These are phyloP conservation scores for Cryptomyrus ogoouensis DNA, from an alignment of 2,113 vertebrate genomes.

Conservation along the genomic window DNA sequence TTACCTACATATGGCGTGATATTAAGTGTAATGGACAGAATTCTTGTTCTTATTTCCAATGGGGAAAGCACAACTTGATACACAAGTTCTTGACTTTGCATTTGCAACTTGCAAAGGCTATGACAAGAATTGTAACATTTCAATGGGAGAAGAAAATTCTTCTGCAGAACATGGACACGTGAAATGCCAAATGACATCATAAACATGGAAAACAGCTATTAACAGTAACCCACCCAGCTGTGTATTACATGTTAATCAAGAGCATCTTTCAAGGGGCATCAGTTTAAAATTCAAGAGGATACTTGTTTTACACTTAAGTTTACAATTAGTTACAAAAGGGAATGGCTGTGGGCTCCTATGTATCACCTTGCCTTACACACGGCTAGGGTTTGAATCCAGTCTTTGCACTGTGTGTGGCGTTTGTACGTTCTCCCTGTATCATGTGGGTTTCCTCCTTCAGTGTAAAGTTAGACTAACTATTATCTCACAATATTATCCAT, in stretches of 20 bases:
- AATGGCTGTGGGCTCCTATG: not conserved
- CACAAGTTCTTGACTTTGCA: not conserved
- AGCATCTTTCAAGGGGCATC: not conserved
- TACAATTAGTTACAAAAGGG: not conserved
- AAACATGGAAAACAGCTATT: not conserved
- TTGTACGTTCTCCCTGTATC: not conserved
- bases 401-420: not conserved
- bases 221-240: not conserved
- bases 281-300: not conserved
- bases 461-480: not conserved
- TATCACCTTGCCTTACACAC: not conserved
- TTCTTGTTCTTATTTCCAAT: slow-evolving; percentile 12
- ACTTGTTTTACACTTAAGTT: not conserved
- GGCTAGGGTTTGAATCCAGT: not conserved
- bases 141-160: not conserved
- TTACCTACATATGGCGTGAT: not conserved
- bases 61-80: slow-evolving; percentile 12
- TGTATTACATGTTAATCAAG: not conserved
- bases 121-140: not conserved
- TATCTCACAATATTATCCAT: not conserved
- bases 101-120: not conserved
- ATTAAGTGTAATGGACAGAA: not conserved
- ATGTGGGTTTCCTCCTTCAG: not conserved
- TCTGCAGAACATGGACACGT: not conserved
- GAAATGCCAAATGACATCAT: not conserved